Conservation (phyloP, 2,113 vertebrate genomes). For the Mixornis gularis region DNA sequence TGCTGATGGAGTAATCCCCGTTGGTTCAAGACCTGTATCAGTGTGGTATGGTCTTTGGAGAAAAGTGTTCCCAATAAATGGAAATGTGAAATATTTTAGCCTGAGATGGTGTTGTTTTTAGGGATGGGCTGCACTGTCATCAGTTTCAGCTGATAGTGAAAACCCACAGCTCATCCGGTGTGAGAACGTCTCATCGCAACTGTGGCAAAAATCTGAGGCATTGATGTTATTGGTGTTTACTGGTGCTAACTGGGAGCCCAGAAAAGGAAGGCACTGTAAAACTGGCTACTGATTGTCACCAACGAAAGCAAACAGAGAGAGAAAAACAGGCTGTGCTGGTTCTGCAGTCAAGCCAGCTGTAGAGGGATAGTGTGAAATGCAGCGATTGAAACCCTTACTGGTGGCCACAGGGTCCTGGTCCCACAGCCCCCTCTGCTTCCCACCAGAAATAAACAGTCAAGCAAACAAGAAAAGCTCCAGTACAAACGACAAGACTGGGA, state of each 20-base stretch:
- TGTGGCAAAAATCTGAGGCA: neutral
- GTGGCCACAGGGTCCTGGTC: neutral
- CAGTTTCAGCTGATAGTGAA: neutral
- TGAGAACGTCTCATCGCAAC: neutral
- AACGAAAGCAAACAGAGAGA: neutral
- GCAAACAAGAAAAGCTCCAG: neutral
- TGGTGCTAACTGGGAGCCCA: neutral
- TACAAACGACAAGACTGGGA: fast-evolving
- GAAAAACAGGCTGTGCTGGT: neutral
- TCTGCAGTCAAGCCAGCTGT: neutral
- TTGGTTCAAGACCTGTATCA: too few species aligned
- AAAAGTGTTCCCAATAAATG: neutral
- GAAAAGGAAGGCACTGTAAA: neutral
- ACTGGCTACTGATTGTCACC: neutral
- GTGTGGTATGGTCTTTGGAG: neutral
- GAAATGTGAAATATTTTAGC: neutral
- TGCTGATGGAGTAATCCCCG: too few species aligned
- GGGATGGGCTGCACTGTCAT: neutral
- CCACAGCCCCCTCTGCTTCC: neutral
- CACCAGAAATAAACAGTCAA: neutral
- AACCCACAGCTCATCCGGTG: neutral
- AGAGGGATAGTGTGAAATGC: neutral
- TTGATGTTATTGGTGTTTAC: neutral
- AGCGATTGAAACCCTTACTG: neutral
- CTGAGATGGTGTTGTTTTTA: neutral